These are phyloP conservation scores for Semnopithecus entellus DNA, from an alignment of 2,113 vertebrate genomes.

Conservation along the genomic window DNA sequence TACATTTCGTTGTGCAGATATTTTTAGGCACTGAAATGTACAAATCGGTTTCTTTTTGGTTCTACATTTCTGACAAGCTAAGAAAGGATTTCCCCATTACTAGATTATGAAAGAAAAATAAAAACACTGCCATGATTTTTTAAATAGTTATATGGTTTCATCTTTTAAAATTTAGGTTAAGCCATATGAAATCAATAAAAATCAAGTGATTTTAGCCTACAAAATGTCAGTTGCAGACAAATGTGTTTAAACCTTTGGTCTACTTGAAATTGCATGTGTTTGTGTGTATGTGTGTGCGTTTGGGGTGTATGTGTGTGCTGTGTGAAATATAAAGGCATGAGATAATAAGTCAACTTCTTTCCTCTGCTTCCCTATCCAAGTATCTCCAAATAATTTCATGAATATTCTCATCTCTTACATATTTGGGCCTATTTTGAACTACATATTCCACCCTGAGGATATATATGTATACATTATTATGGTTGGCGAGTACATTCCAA, in stretches of 20 bases:
- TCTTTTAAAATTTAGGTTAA: slow-evolving; percentile 6
- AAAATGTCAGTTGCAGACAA: neutral
- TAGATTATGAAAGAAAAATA: neutral
- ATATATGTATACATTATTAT: neutral
- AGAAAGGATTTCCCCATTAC: neutral
- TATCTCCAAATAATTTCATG: neutral
- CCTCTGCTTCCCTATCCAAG: neutral
- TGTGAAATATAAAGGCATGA: neutral
- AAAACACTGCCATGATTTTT: neutral
- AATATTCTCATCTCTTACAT: neutral
- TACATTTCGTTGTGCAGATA: neutral
- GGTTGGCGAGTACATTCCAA: neutral
- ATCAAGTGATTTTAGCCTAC: neutral
- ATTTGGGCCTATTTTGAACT: neutral
- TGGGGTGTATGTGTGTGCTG: neutral
- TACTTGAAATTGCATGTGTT: neutral
- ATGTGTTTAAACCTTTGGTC: neutral
- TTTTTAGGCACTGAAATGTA: neutral
- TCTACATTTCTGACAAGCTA: neutral
- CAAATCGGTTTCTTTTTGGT: neutral
- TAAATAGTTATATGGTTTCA: neutral
- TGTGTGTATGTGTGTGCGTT: neutral
- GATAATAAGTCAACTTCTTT: neutral
- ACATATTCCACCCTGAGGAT: neutral
- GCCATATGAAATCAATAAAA: neutral